Percentiles rank a stretch among this genome's conserved stretches.
Evolutionary conservation across 2,113 vertebrate species (phyloP).

Genomic region (Siniperca knerii): DNA sequence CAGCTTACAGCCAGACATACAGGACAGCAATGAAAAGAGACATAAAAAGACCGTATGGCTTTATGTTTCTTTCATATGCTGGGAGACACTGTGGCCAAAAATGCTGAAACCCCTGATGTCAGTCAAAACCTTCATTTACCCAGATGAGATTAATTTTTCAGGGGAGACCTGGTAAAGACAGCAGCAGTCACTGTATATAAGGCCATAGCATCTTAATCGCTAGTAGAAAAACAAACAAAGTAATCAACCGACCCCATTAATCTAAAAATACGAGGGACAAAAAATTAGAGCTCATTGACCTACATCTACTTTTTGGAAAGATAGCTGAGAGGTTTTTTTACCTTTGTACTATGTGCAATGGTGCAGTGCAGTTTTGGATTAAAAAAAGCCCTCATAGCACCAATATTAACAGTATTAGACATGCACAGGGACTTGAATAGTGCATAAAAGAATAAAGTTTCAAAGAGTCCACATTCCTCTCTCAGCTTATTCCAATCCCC

Average conservation of each 20-base stretch:
- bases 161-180: not conserved
- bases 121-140: slow-evolving; percentile 10
- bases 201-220: not conserved
- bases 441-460: slow-evolving; percentile 31
- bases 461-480: slow-evolving; percentile 10
- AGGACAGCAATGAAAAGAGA: slow-evolving; percentile 68
- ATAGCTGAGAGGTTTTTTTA: not conserved
- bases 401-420: slow-evolving; percentile 20
- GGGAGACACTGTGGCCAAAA: slow-evolving; percentile 24
- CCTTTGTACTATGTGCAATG: not conserved
- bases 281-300: not conserved
- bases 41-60: slow-evolving; percentile 68
- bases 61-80: slow-evolving; percentile 67
- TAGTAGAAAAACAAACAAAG: not conserved
- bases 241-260: not conserved
- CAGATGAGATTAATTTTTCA: slow-evolving; percentile 3
- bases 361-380: not conserved
- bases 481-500: slow-evolving; percentile 32
- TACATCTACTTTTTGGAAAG: slow-evolving; percentile 13
- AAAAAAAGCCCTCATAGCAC: not conserved
- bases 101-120: slow-evolving; percentile 48
- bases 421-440: not conserved
- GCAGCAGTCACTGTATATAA: not conserved
- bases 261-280: not conserved
- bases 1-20: slow-evolving; percentile 75